Percentiles rank a stretch among this genome's conserved stretches.
phyloP scores from a whole-genome alignment of 1,140 invertebrate species.

The Brachionus koreanus region DNA sequence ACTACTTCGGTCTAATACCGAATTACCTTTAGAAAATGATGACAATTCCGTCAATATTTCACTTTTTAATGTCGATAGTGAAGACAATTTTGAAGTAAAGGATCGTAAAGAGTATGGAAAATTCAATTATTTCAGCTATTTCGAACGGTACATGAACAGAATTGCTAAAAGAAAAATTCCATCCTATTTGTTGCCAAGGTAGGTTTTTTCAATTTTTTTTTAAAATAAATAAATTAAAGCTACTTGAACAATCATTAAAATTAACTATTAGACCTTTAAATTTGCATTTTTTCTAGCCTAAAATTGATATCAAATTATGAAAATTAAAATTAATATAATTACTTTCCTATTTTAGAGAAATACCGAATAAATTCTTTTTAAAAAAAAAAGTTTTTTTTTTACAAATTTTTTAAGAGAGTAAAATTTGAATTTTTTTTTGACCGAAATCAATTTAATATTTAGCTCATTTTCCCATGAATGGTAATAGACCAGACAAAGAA shows the following conservation, averaged over 20 bases:
- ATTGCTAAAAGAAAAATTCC: conserved; percentile 7
- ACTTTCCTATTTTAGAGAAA: no score
- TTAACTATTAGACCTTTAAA: no score
- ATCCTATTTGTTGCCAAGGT: conserved; percentile 7
- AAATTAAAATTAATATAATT: no score
- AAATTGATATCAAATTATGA: no score
- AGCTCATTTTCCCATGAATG: no score
- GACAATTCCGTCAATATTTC: background rate
- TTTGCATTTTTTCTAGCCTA: no score
- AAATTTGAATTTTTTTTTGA: no score
- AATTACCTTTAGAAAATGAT: background rate
- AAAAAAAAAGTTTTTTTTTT: no score
- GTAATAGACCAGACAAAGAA: no score
- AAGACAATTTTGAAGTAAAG: background rate
- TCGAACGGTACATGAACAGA: conserved; percentile 29
- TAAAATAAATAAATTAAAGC: background rate
- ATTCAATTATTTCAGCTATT: conserved; percentile 34
- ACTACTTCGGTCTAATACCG: background rate
- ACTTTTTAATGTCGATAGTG: background rate
- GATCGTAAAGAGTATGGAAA: conserved; percentile 29
- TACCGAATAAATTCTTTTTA: no score
- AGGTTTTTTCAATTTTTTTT: background rate
- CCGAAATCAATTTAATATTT: no score
- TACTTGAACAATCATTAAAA: background rate
- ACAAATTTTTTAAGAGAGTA: no score